Conservation (phyloP, 2,888 invertebrate genomes). For the Athrips mouffetella region DNA sequence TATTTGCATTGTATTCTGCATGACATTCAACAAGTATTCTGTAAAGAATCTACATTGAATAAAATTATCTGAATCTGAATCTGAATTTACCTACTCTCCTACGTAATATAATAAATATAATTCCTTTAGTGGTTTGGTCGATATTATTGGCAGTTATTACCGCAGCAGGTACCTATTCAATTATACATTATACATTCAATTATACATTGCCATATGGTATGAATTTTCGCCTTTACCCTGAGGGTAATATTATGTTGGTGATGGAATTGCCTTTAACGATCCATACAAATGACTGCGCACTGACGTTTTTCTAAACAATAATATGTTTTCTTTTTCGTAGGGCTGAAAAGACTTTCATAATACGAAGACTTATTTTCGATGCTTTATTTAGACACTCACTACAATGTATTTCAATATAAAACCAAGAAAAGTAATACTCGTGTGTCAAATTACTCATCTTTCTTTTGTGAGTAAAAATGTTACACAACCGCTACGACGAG, state of each 20-base stretch:
- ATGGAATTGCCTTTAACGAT: conserved; percentile 13
- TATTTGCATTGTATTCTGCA: no score
- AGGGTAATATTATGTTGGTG: conserved; percentile 26
- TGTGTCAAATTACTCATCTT: no score
- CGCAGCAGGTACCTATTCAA: no score
- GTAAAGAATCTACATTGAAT: no score
- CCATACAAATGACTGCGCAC: neutral
- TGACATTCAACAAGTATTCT: no score
- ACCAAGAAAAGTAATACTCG: no score
- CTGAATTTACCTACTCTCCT: neutral
- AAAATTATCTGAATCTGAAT: no score
- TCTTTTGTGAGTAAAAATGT: no score
- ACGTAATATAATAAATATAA: conserved; percentile 15
- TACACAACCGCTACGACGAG: no score
- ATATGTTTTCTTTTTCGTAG: neutral
- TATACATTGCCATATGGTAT: conserved; percentile 35
- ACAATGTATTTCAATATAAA: no score
- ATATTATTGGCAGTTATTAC: conserved; percentile 24
- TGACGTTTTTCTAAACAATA: neutral
- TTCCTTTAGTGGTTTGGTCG: conserved; percentile 33
- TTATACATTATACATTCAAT: no score
- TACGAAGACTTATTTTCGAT: neutral
- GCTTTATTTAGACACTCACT: neutral
- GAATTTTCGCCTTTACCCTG: conserved; percentile 25
- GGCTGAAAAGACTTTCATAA: no score